Conservation (phyloP, 2,888 invertebrate species). For the Cephus rjabovi region DNA sequence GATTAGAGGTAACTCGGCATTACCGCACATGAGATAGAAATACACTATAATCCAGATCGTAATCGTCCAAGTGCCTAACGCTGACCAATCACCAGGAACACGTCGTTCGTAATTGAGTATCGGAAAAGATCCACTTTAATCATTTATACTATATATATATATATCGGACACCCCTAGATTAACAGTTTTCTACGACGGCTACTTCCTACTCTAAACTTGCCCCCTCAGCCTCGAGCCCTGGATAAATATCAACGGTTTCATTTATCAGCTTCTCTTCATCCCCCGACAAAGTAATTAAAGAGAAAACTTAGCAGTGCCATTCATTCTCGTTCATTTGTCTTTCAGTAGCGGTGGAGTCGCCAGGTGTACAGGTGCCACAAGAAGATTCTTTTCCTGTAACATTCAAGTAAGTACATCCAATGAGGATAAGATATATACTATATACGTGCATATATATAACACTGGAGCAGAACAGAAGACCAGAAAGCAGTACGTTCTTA, state of each 20-base stretch:
- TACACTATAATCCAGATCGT: slow-evolving; percentile 27
- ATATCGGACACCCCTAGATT: background rate
- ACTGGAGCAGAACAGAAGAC: background rate
- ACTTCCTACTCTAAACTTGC: background rate
- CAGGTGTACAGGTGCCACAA: slow-evolving; percentile 81
- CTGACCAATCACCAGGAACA: slow-evolving; percentile 14
- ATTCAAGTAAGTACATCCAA: slow-evolving; percentile 74
- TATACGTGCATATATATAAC: too few relatives aligned
- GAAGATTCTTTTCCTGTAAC: slow-evolving; percentile 91
- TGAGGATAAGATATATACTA: background rate
- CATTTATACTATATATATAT: background rate
- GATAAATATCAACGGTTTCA: background rate
- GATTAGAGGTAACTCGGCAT: slow-evolving; percentile 48
- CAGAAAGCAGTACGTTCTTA: background rate
- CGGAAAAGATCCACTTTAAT: background rate
- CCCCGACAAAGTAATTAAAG: background rate
- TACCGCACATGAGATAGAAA: background rate
- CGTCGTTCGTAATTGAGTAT: slow-evolving; percentile 20
- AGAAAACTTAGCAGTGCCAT: background rate
- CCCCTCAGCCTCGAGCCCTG: background rate
- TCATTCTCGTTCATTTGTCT: slow-evolving; percentile 36
- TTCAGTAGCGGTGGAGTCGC: slow-evolving; percentile 73
- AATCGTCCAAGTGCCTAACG: slow-evolving; percentile 13
- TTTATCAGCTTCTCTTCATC: background rate
- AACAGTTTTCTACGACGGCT: background rate